Evolutionary conservation across 2,888 invertebrate species (phyloP).

Genomic region (Apotomis betuletana): DNA sequence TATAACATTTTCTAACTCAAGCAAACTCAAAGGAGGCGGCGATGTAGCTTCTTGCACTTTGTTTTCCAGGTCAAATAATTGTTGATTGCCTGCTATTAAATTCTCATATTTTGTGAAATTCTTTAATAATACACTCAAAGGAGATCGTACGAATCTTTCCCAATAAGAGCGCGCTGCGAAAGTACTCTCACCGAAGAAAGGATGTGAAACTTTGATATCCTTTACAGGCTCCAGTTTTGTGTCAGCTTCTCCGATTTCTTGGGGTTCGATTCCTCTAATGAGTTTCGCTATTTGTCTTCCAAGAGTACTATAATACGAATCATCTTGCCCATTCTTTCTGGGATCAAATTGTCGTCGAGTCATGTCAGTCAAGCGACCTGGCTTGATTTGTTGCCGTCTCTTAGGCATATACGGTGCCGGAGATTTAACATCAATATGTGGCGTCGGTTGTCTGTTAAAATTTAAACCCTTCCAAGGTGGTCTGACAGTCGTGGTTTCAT

Average conservation of each 20-base stretch:
- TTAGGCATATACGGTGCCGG: background rate
- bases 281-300: conserved; percentile 74
- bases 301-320: conserved; percentile 65
- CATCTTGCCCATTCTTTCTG: conserved; percentile 51
- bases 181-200: conserved; percentile 59
- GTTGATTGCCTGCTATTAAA: conserved; percentile 60
- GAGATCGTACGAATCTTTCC: conserved; percentile 74
- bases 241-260: conserved; percentile 56
- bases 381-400: conserved; percentile 8
- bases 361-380: conserved; percentile 23
- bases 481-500: conserved; percentile 51
- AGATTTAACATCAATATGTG: conserved; percentile 3
- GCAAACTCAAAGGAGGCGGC: conserved; percentile 56
- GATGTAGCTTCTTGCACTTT: conserved; percentile 63
- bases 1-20: conserved; percentile 71
- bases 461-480: conserved; percentile 47
- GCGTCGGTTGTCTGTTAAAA: conserved; percentile 29
- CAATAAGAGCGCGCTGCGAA: conserved; percentile 66
- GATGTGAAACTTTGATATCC: conserved; percentile 47
- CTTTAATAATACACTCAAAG: conserved; percentile 51
- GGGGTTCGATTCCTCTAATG: conserved; percentile 62
- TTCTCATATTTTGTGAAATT: conserved; percentile 51
- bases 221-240: conserved; percentile 55
- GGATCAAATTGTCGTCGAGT: conserved; percentile 42
- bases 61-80: conserved; percentile 68